phyloP scores from a whole-genome alignment of 2,113 vertebrate species.

The Bubo bubo region DNA sequence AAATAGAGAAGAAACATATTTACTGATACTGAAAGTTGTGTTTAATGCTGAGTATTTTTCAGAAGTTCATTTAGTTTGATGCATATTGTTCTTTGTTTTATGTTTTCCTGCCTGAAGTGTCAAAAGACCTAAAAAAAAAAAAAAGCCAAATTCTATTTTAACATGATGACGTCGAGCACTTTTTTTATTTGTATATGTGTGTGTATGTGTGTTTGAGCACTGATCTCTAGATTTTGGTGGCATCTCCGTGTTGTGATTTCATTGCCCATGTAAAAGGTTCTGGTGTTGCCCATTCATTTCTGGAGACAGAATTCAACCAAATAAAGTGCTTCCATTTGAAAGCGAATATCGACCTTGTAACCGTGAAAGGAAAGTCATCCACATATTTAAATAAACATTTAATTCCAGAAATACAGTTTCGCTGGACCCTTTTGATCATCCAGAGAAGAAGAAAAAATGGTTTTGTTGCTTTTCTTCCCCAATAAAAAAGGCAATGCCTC shows the following conservation, averaged over 20 bases:
- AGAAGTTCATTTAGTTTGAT: constrained; percentile 37
- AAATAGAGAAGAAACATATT: constrained; percentile 63
- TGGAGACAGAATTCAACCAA: constrained; percentile 76
- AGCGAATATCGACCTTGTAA: constrained; percentile 57
- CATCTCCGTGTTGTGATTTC: constrained; percentile 52
- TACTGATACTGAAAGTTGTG: constrained; percentile 24
- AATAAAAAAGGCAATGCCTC: not conserved
- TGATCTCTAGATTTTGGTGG: constrained; percentile 45
- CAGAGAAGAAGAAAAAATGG: not conserved
- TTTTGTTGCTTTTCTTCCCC: not conserved
- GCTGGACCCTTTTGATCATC: not conserved
- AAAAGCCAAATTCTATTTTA: constrained; percentile 69
- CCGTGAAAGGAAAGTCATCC: constrained; percentile 45
- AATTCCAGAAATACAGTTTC: not conserved
- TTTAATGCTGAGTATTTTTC: constrained; percentile 59
- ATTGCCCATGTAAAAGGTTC: constrained; percentile 47
- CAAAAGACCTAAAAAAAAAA: constrained; percentile 13
- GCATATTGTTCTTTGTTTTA: constrained; percentile 10
- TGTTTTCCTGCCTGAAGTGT: constrained; percentile 59
- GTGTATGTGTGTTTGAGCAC: constrained; percentile 62
- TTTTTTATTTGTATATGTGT: constrained; percentile 64
- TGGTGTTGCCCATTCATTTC: constrained; percentile 64
- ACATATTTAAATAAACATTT: constrained; percentile 69
- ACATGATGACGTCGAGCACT: constrained; percentile 61
- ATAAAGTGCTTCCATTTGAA: constrained; percentile 74